These are phyloP conservation scores for Echinarachnius parma DNA, from an alignment of 53 echinoderm and acorn worm species.

Conservation along the genomic window DNA sequence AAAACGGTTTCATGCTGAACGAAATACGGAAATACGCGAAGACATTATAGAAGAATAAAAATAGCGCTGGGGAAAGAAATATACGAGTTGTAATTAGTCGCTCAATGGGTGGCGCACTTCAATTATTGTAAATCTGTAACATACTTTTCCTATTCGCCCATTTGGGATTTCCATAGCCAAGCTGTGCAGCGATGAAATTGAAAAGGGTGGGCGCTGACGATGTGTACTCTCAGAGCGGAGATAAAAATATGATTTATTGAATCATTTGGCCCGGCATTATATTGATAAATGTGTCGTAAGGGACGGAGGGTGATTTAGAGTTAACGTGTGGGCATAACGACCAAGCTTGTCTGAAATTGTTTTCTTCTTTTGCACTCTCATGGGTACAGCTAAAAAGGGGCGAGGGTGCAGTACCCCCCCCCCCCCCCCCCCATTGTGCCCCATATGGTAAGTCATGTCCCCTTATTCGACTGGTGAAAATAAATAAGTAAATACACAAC, in stretches of 20 bases:
- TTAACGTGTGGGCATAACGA: slow-evolving; percentile 44
- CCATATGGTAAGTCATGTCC: too few species aligned
- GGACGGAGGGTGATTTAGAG: slow-evolving; percentile 44
- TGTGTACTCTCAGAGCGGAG: slow-evolving; percentile 30
- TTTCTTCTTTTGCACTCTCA: background rate
- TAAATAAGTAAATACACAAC: too few species aligned
- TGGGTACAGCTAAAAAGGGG: too few species aligned
- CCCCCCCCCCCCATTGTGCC: too few species aligned
- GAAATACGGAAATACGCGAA: too few species aligned
- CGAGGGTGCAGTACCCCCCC: too few species aligned
- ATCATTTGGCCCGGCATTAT: slow-evolving; percentile 47
- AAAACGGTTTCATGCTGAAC: too few species aligned
- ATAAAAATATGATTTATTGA: slow-evolving; percentile 52
- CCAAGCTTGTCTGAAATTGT: slow-evolving; percentile 6
- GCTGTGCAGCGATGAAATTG: background rate
- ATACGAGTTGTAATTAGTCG: slow-evolving; percentile 14
- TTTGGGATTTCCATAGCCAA: background rate
- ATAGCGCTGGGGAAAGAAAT: too few species aligned
- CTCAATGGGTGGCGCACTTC: slow-evolving; percentile 45
- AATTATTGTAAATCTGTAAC: slow-evolving; percentile 1
- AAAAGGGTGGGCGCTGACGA: slow-evolving; percentile 12
- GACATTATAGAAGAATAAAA: too few species aligned
- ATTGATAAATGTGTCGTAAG: slow-evolving; percentile 52
- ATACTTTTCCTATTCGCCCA: background rate
- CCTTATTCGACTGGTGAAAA: too few species aligned